Percentiles rank a stretch among this genome's conserved stretches.
phyloP scores from a whole-genome alignment of 2,797 vertebrate species.

The Sarcoramphus papa region DNA sequence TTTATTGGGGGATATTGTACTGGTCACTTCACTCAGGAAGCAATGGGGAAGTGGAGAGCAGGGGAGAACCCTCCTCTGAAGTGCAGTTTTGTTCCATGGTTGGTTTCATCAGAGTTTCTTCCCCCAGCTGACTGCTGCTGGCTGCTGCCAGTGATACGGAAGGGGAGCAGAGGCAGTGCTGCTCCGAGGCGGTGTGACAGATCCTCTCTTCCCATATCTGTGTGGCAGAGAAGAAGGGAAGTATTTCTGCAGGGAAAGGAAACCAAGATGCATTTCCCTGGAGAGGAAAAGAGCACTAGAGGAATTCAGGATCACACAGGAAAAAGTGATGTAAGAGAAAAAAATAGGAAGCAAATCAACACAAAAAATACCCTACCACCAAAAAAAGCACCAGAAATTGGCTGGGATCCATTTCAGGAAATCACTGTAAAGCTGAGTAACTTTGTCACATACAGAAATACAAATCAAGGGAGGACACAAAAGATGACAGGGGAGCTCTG shows the following conservation, averaged over 20 bases:
- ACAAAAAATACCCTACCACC: neutral
- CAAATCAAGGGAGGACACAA: neutral
- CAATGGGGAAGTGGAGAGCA: neutral
- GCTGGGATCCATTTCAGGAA: conserved; percentile 50
- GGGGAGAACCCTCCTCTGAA: neutral
- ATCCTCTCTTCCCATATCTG: neutral
- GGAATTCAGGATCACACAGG: conserved; percentile 54
- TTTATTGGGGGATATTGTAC: neutral
- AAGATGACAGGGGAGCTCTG: neutral
- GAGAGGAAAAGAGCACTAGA: conserved; percentile 50
- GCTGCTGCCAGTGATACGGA: neutral
- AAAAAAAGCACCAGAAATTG: conserved; percentile 53
- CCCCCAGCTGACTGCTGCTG: neutral
- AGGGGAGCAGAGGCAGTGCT: neutral
- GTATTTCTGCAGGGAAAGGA: conserved; percentile 43
- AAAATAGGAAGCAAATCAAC: conserved; percentile 49
- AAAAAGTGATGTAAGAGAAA: conserved; percentile 50
- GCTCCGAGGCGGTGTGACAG: neutral
- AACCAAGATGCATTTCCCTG: conserved; percentile 16
- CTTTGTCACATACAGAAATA: conserved; percentile 36
- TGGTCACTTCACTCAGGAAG: neutral
- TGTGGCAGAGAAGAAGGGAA: neutral
- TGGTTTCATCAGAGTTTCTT: neutral
- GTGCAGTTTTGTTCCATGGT: neutral
- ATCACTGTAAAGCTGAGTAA: conserved; percentile 18